Evolutionary conservation across 2,797 vertebrate species (phyloP).

Genomic region (Halcyon badia): DNA sequence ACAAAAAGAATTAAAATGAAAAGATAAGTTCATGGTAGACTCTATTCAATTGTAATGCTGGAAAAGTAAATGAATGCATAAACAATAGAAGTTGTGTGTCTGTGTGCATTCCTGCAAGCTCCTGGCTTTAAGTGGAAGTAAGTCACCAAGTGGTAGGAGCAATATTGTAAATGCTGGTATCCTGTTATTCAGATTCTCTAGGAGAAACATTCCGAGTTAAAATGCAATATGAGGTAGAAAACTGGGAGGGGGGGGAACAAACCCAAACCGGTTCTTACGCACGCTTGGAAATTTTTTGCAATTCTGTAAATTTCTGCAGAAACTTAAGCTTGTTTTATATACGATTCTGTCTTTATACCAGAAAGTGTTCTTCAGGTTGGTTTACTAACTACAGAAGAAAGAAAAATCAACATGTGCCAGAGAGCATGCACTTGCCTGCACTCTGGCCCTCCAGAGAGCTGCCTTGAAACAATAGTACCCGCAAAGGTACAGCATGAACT

Average conservation of each 20-base stretch:
- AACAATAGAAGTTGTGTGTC: background rate
- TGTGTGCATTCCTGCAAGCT: background rate
- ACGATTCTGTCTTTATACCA: background rate
- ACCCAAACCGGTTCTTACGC: background rate
- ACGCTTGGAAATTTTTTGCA: fast-evolving
- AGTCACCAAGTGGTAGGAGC: background rate
- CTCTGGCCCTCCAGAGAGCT: background rate
- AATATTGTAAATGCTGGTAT: background rate
- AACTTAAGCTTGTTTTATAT: background rate
- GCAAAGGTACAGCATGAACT: constrained; percentile 51
- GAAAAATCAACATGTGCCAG: background rate
- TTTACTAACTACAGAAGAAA: background rate
- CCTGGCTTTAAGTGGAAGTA: background rate
- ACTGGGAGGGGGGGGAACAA: too few species aligned
- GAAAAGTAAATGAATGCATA: background rate
- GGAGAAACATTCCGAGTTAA: background rate
- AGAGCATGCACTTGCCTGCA: background rate
- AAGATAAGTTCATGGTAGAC: background rate
- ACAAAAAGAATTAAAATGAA: background rate
- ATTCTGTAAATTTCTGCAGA: background rate
- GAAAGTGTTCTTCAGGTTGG: background rate
- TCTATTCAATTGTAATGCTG: background rate
- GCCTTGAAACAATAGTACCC: constrained; percentile 41
- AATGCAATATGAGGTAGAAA: background rate
- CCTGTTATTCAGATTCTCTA: background rate